phyloP scores from a whole-genome alignment of 2,888 invertebrate species.

The Creontiades dilutus region DNA sequence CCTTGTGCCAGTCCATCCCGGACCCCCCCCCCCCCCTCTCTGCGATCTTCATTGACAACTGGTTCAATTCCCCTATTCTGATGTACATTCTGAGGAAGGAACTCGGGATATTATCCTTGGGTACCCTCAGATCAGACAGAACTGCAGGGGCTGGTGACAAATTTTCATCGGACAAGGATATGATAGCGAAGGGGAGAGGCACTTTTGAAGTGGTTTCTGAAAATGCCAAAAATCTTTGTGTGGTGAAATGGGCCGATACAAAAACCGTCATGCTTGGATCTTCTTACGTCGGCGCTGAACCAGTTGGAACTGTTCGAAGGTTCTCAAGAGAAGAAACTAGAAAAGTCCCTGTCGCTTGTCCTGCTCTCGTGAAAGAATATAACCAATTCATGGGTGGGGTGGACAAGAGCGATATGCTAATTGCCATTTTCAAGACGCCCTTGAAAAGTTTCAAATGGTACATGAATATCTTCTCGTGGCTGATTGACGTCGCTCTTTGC shows the following conservation, averaged over 20 bases:
- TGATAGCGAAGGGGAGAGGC: slow-evolving; percentile 30
- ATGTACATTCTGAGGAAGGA: not conserved
- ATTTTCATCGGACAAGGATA: slow-evolving; percentile 44
- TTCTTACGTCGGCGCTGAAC: slow-evolving; percentile 73
- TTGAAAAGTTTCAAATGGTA: slow-evolving; percentile 59
- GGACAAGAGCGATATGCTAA: slow-evolving; percentile 41
- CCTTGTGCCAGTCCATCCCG: too few relatives aligned
- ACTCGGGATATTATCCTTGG: not conserved
- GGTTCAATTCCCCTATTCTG: not conserved
- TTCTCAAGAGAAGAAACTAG: not conserved
- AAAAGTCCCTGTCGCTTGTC: not conserved
- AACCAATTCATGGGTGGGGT: slow-evolving; percentile 55
- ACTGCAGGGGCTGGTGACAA: not conserved
- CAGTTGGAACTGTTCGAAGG: slow-evolving; percentile 2
- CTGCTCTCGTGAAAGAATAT: slow-evolving; percentile 38
- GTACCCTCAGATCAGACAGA: not conserved
- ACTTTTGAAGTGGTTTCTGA: slow-evolving; percentile 16
- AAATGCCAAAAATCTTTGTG: not conserved
- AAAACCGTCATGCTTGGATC: slow-evolving; percentile 74
- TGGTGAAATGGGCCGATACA: slow-evolving; percentile 75
- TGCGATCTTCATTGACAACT: not conserved
- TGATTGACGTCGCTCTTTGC: slow-evolving; percentile 52
- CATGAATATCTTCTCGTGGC: slow-evolving; percentile 51
- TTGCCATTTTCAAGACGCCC: slow-evolving; percentile 29
- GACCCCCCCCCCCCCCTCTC: not conserved